A percentile compares a stretch with the other conserved stretches of the same genome.
phyloP scores from a whole-genome alignment of 2,797 vertebrate species.

The Fistularia commersonii region DNA sequence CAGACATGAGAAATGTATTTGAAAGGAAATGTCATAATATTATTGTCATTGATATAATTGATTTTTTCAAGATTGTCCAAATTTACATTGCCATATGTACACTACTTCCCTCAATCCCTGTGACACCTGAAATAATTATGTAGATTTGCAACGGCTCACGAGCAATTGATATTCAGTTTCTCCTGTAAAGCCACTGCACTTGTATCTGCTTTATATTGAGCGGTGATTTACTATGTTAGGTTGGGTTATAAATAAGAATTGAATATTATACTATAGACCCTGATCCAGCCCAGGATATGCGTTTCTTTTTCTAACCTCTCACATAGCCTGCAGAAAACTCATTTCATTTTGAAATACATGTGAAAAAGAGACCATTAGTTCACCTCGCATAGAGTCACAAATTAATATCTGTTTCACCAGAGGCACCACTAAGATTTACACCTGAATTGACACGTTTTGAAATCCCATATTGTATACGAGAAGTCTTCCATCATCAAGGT shows the following conservation, averaged over 20 bases:
- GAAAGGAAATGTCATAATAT: too few species aligned
- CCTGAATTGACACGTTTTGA: slow-evolving; percentile 59
- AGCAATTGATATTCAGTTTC: slow-evolving; percentile 66
- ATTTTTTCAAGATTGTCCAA: too few species aligned
- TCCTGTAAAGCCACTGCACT: slow-evolving; percentile 56
- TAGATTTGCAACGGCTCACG: slow-evolving; percentile 34
- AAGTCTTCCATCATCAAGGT: slow-evolving; percentile 72
- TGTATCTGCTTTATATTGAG: slow-evolving; percentile 53
- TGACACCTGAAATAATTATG: background rate
- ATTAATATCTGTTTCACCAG: slow-evolving; percentile 78
- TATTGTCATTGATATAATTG: too few species aligned
- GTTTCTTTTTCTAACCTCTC: slow-evolving; percentile 54
- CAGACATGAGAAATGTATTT: too few species aligned
- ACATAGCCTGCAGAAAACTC: slow-evolving; percentile 63
- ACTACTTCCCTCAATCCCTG: too few species aligned
- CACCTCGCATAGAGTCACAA: slow-evolving; percentile 67
- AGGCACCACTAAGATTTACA: slow-evolving; percentile 71
- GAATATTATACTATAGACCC: slow-evolving; percentile 64
- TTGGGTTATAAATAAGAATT: slow-evolving; percentile 74
- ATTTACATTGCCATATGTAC: too few species aligned
- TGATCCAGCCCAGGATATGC: slow-evolving; percentile 51
- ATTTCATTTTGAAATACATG: slow-evolving; percentile 67
- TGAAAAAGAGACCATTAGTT: slow-evolving; percentile 66
- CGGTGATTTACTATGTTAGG: slow-evolving; percentile 60
- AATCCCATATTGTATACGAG: slow-evolving; percentile 60